These are phyloP conservation scores for Ceramica pisi DNA, from an alignment of 2,888 invertebrate genomes.

Conservation along the genomic window DNA sequence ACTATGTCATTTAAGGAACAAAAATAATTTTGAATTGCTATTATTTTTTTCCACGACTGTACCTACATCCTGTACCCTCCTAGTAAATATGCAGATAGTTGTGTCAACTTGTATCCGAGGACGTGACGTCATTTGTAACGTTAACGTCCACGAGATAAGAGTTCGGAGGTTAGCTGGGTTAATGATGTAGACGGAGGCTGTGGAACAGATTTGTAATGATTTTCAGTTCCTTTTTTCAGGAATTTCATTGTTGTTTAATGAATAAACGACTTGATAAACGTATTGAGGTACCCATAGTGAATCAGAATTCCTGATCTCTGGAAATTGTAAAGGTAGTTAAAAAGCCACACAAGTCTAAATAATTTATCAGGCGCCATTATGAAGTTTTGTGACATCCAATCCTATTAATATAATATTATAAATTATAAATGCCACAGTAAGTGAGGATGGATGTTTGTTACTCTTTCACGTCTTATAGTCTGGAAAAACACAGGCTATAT, in stretches of 20 bases:
- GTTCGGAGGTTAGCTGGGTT: slow-evolving; percentile 34
- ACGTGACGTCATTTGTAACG: slow-evolving; percentile 68
- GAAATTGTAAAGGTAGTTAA: neutral
- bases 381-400: neutral
- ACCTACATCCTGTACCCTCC: neutral
- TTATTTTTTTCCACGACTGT: neutral
- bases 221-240: neutral
- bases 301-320: neutral
- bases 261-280: neutral
- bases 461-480: too few relatives aligned
- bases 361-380: neutral
- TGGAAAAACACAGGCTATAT: too few relatives aligned
- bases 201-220: slow-evolving; percentile 7
- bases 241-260: neutral
- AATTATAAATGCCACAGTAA: too few relatives aligned
- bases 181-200: slow-evolving; percentile 31
- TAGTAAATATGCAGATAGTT: slow-evolving; percentile 81
- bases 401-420: too few relatives aligned
- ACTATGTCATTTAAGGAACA: neutral
- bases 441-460: too few relatives aligned
- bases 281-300: neutral
- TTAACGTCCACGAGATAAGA: slow-evolving; percentile 28
- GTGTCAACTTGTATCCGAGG: slow-evolving; percentile 63
- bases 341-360: neutral
- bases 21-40: neutral